These are phyloP conservation scores for Sciurus carolinensis DNA, from an alignment of 2,797 vertebrate species.

Conservation along the genomic window DNA sequence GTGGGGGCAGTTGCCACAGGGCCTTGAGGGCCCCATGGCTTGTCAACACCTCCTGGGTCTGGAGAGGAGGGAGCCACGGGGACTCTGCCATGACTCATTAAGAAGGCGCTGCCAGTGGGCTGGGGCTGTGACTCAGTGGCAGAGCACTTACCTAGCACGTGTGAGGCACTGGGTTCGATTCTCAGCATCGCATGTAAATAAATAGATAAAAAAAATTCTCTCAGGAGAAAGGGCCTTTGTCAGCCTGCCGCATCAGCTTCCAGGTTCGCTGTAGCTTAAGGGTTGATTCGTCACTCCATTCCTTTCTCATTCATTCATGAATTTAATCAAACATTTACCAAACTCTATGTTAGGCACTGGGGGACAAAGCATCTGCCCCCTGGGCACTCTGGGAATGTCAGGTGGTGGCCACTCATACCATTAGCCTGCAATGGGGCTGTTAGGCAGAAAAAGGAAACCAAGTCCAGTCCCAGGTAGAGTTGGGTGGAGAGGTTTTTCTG, in stretches of 20 bases:
- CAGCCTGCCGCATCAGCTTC: background rate
- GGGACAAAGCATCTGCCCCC: background rate
- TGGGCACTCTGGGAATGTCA: too few species aligned
- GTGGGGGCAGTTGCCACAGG: background rate
- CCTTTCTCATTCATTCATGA: background rate
- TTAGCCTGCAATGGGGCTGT: background rate
- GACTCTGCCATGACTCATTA: fast-evolving
- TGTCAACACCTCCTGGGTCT: fast-evolving
- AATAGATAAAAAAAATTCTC: too few species aligned
- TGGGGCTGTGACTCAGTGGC: too few species aligned
- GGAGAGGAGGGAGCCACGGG: background rate
- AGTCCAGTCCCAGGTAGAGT: background rate
- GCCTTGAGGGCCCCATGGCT: background rate
- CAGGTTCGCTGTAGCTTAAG: background rate
- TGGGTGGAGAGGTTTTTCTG: background rate
- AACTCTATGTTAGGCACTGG: background rate
- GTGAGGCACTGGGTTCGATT: too few species aligned
- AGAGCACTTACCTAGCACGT: too few species aligned
- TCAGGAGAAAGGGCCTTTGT: background rate
- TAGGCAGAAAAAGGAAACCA: background rate
- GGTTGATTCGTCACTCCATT: background rate
- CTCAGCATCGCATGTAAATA: too few species aligned
- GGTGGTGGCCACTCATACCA: too few species aligned
- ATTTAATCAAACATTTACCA: background rate
- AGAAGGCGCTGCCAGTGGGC: background rate